A percentile compares a stretch with the other conserved stretches of the same genome.
These are phyloP conservation scores for Timema podura DNA, from an alignment of 2,888 invertebrate genomes.

Conservation along the genomic window DNA sequence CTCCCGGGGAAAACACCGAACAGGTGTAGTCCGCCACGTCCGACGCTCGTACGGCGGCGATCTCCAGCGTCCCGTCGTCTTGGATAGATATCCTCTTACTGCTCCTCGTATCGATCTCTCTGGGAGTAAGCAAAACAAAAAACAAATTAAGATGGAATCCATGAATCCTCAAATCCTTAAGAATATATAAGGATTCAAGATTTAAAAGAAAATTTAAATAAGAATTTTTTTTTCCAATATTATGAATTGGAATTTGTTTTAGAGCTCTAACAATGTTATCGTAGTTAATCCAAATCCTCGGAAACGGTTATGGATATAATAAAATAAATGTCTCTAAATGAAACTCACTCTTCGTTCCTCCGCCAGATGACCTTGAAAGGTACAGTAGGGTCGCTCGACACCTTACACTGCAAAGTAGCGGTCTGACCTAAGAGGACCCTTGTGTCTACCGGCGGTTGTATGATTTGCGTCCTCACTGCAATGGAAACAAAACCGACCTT, in stretches of 20 bases:
- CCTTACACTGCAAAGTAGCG: conserved; percentile 90
- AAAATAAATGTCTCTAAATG: no score
- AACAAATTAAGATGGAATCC: conserved; percentile 19
- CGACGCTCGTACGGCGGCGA: conserved; percentile 81
- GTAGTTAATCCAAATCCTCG: no score
- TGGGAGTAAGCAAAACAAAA: conserved; percentile 35
- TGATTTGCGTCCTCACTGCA: conserved; percentile 86
- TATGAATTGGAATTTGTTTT: background rate
- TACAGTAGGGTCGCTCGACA: conserved; percentile 85
- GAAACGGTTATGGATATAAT: no score
- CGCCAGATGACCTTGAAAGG: conserved; percentile 85
- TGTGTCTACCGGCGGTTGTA: conserved; percentile 88
- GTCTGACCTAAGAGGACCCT: conserved; percentile 88
- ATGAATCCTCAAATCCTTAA: conserved; percentile 12
- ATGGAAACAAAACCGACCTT: conserved; percentile 31
- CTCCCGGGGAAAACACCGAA: conserved; percentile 82
- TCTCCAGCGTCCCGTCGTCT: conserved; percentile 80
- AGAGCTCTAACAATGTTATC: no score
- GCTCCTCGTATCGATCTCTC: conserved; percentile 56
- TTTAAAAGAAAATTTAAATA: background rate
- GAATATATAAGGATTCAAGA: conserved; percentile 21
- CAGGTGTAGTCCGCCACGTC: conserved; percentile 95
- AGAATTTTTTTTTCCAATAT: background rate
- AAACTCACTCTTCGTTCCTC: conserved; percentile 74
- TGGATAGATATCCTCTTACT: conserved; percentile 70